Evolutionary conservation across 1,140 invertebrate species (phyloP).

Genomic region (Anastatus disparis): DNA sequence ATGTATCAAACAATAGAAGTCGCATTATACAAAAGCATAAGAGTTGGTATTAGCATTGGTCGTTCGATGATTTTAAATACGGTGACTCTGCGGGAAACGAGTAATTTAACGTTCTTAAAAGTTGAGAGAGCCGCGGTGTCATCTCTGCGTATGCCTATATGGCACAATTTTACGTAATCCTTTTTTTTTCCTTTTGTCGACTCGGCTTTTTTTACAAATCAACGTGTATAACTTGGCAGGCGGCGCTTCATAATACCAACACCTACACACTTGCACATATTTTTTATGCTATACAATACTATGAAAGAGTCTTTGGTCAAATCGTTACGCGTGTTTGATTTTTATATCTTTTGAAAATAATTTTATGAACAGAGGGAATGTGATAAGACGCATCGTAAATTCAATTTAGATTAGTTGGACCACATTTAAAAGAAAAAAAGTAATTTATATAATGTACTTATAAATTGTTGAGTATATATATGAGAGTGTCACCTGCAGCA

Average conservation of each 20-base stretch:
- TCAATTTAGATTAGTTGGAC: background rate
- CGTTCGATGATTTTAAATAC: no score
- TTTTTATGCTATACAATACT: background rate
- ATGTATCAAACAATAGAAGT: background rate
- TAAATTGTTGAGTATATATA: no score
- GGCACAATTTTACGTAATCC: slow-evolving; percentile 41
- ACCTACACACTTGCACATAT: background rate
- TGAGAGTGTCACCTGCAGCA: background rate
- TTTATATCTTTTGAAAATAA: no score
- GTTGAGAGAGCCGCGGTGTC: no score
- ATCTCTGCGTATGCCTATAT: slow-evolving; percentile 37
- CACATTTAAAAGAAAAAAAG: no score
- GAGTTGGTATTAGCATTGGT: no score
- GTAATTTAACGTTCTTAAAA: slow-evolving; percentile 44
- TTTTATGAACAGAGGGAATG: no score
- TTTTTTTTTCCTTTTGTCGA: background rate
- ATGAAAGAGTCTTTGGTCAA: background rate
- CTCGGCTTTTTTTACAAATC: background rate
- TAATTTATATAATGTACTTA: no score
- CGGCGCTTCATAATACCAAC: background rate
- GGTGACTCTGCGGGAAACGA: slow-evolving; percentile 43
- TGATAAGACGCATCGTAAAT: slow-evolving; percentile 17
- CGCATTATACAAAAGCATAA: no score
- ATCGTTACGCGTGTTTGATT: background rate
- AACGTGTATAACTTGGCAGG: background rate